A percentile compares a stretch with the other conserved stretches of the same genome.
Evolutionary conservation across 2,797 vertebrate species (phyloP).

Genomic region (Tiaroga cobitis): DNA sequence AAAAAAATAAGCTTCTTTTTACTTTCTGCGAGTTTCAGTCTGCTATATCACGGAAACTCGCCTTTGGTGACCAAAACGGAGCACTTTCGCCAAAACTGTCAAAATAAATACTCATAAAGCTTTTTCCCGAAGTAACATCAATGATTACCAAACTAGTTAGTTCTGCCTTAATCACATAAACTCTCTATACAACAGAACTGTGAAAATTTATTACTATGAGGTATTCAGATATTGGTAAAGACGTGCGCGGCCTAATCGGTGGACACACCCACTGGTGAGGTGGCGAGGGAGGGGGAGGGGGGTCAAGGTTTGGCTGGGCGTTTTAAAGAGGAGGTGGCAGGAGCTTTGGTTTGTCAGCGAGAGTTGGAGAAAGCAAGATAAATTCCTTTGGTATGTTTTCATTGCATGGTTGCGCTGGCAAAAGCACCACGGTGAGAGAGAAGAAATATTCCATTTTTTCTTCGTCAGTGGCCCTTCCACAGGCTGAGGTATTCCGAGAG

Average conservation of each 20-base stretch:
- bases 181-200: slow-evolving; percentile 96
- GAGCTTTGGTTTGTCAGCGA: slow-evolving; percentile 97
- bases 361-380: slow-evolving; percentile 79
- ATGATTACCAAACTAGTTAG: slow-evolving; percentile 92
- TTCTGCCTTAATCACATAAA: slow-evolving; percentile 94
- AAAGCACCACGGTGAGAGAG: slow-evolving; percentile 96
- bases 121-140: slow-evolving; percentile 86
- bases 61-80: slow-evolving; percentile 84
- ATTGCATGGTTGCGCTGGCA: slow-evolving; percentile 97
- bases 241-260: slow-evolving; percentile 90
- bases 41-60: slow-evolving; percentile 85
- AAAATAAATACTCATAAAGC: slow-evolving; percentile 96
- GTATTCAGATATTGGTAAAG: slow-evolving; percentile 87
- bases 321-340: slow-evolving; percentile 67
- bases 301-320: slow-evolving; percentile 67
- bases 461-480: slow-evolving; percentile 95
- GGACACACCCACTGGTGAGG: slow-evolving; percentile 74
- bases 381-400: slow-evolving; percentile 97
- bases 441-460: slow-evolving; percentile 86
- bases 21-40: slow-evolving; percentile 80
- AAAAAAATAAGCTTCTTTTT: slow-evolving; percentile 84
- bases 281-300: slow-evolving; percentile 61
- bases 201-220: slow-evolving; percentile 98
- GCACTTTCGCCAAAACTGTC: slow-evolving; percentile 82
- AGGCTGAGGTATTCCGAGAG: slow-evolving; percentile 99